phyloP scores from a whole-genome alignment of 1,140 invertebrate species.

The Cheumatopsyche charites region DNA sequence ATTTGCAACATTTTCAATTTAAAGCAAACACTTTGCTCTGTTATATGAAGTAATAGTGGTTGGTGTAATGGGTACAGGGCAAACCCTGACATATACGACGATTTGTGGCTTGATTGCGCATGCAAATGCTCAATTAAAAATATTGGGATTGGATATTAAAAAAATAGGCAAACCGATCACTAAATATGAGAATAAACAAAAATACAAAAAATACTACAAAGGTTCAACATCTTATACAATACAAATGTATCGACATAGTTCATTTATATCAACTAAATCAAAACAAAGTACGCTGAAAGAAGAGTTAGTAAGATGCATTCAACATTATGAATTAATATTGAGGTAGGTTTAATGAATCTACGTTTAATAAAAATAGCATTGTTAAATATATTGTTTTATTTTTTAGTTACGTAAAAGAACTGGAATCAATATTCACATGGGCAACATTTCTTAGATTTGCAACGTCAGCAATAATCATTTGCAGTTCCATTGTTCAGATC shows the following conservation, averaged over 20 bases:
- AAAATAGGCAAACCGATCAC: slow-evolving; percentile 22
- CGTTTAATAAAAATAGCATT: background rate
- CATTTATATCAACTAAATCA: no score
- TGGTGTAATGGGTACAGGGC: background rate
- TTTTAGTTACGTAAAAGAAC: slow-evolving; percentile 39
- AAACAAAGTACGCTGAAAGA: no score
- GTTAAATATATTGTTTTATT: background rate
- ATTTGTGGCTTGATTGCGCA: slow-evolving; percentile 43
- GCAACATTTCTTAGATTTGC: slow-evolving; percentile 33
- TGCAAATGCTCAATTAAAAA: slow-evolving; percentile 35
- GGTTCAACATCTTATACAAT: no score
- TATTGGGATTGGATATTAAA: slow-evolving; percentile 26
- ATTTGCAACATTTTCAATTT: background rate
- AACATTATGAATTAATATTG: slow-evolving; percentile 36
- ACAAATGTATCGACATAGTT: no score
- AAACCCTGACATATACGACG: slow-evolving; percentile 40
- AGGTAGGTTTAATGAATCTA: slow-evolving; percentile 21
- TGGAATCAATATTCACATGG: slow-evolving; percentile 42
- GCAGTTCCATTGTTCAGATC: slow-evolving; percentile 34
- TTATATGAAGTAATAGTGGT: slow-evolving; percentile 23
- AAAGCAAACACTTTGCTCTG: slow-evolving; percentile 27
- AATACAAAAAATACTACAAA: no score
- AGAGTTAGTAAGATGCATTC: slow-evolving; percentile 37
- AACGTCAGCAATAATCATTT: slow-evolving; percentile 37
- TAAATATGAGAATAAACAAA: background rate